Base-by-base conservation (phyloP, 2,797 vertebrate species). In the Hemibagrus guttatus region DNA sequence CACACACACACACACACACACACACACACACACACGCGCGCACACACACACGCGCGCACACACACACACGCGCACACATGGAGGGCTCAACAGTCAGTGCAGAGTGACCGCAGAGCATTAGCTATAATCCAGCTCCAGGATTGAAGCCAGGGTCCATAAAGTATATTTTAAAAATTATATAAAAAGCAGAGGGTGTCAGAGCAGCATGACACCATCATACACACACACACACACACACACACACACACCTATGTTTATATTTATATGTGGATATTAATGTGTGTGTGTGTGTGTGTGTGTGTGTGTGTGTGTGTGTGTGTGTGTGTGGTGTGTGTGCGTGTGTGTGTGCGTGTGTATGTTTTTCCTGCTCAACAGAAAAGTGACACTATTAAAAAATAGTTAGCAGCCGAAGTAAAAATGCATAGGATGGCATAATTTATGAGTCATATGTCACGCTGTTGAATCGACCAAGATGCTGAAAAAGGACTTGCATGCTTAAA, bases 71-170 rank as follows among this genome's bases (percentile, higher is more conserved):
- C 72, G 87, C 49, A 84, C 84, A 76, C 75, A 71, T n/a, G n/a
- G n/a, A n/a, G n/a, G n/a, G n/a, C 74, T 66, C 78, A 83, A 71
- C 83, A 87, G 74, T 81, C 78, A 83, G 84, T 46, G 61, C 63
- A 83, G 42, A 74, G 61, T 61, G 86, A 58, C 78, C 76, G 83
- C 81, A n/a, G 64, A 84, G 89, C 79, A 61, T 83, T 64, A 81
- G 85, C 78, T 87, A 59, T 90, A 92, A 92, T 84, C 89, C 86
- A 84, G 78, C 56, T 83, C 79, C 84, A 89, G 90, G 89, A 90
- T 84, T 83, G 87, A 31, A 61, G 91, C 89, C 91, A 91, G 90
- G 68, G 74, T 84, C 87, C 86, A 91, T 91, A 90, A 92, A 92
- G 90, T 87, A 81, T 86, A 91, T 88, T 85, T 81, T 74, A 63